Conservation (phyloP, 2,113 vertebrate genomes). For the Girardinichthys multiradiatus region DNA sequence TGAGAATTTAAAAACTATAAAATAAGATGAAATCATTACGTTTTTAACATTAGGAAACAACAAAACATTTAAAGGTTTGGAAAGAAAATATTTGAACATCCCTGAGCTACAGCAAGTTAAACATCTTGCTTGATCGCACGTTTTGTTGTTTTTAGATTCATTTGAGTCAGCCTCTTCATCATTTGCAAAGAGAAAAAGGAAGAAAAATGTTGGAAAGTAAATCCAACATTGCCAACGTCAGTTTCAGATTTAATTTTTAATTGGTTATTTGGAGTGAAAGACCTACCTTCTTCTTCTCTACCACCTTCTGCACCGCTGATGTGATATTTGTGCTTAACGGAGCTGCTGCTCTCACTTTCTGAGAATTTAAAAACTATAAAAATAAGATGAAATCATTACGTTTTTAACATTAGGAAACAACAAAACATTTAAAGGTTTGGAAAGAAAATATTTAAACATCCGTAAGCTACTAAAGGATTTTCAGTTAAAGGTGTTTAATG, state of each 20-base stretch:
- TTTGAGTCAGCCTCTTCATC: constrained; percentile 36
- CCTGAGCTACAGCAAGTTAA: neutral
- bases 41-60: constrained; percentile 23
- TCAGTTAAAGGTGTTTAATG: no score
- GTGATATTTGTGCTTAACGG: constrained; percentile 57
- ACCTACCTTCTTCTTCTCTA: constrained; percentile 42
- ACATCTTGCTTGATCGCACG: neutral
- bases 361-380: constrained; percentile 25
- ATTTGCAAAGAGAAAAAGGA: constrained; percentile 29
- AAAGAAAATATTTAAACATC: no score
- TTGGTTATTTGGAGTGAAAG: no score
- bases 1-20: constrained; percentile 24
- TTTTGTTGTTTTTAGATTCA: constrained; percentile 41
- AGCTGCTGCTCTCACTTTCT: constrained; percentile 66
- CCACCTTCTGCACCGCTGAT: constrained; percentile 22
- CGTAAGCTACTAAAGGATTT: no score
- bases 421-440: neutral
- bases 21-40: no score
- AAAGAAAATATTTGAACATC: no score
- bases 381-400: no score
- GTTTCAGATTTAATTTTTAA: neutral
- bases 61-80: neutral
- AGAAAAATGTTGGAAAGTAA: neutral
- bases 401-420: constrained; percentile 23
- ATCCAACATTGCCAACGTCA: no score